phyloP scores from a whole-genome alignment of 2,888 invertebrate species.

The Catocala sponsa region DNA sequence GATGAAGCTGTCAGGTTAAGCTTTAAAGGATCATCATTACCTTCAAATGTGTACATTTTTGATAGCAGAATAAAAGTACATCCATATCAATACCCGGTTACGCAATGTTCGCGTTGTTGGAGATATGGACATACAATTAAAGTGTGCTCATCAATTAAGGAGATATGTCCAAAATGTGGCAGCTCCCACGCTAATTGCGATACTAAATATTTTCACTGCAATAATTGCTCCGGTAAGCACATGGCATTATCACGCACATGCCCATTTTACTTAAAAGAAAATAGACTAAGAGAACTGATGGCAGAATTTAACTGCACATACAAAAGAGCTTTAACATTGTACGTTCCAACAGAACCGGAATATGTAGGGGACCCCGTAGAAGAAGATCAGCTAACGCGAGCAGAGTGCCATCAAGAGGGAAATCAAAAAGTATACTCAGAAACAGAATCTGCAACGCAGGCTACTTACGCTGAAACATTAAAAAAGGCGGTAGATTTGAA shows the following conservation, averaged over 20 bases:
- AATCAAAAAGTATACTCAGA: no score
- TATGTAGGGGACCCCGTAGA: no score
- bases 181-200: background rate
- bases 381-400: no score
- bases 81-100: background rate
- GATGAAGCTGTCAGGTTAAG: background rate
- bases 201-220: background rate
- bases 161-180: background rate
- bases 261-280: background rate
- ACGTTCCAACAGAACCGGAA: background rate
- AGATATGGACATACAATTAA: no score
- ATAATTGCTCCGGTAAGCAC: background rate
- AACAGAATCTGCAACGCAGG: no score
- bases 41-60: background rate
- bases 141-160: background rate
- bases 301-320: constrained; percentile 1
- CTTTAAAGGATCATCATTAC: background rate
- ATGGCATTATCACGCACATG: background rate
- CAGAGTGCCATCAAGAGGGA: no score
- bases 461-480: no score
- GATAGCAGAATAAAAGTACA: background rate
- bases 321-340: background rate
- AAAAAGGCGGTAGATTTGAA: no score
- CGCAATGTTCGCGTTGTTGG: no score
- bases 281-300: background rate